phyloP scores from a whole-genome alignment of 1,140 invertebrate genomes.

The Glossosoma conforme region DNA sequence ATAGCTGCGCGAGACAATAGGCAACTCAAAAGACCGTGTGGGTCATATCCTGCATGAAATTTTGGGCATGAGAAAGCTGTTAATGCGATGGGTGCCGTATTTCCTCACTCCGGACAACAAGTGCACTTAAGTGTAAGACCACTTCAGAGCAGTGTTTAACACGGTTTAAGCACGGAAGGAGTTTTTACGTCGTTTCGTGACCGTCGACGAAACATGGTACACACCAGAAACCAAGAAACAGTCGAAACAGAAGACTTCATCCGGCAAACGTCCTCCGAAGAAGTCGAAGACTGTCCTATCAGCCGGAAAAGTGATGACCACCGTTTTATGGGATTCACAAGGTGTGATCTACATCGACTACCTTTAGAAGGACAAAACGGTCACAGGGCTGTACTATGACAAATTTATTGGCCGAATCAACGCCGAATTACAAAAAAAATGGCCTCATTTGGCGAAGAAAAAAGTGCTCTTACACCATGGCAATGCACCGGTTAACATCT shows the following conservation, averaged over 20 bases:
- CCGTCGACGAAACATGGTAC: conserved; percentile 42
- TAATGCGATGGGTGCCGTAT: too few species aligned
- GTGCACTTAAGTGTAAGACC: too few species aligned
- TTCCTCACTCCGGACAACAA: too few species aligned
- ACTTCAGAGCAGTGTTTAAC: too few species aligned
- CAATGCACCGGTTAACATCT: too few species aligned
- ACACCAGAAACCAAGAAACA: conserved; percentile 38
- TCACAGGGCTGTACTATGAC: conserved; percentile 26
- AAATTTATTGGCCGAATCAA: conserved; percentile 11
- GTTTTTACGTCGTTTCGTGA: conserved; percentile 36
- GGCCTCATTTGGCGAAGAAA: conserved; percentile 34
- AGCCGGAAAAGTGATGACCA: conserved; percentile 34
- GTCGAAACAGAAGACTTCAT: conserved; percentile 36
- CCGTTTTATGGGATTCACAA: conserved; percentile 37
- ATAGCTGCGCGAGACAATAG: too few species aligned
- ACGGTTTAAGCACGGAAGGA: conserved; percentile 15
- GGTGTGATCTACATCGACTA: conserved; percentile 33
- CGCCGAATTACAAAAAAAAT: too few species aligned
- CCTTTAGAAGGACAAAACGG: conserved; percentile 30
- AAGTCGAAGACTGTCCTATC: conserved; percentile 35
- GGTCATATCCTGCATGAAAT: too few species aligned
- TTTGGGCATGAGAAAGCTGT: too few species aligned
- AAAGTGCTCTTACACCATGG: too few species aligned
- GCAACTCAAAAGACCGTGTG: too few species aligned
- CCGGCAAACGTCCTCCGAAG: conserved; percentile 32